Conservation (phyloP, 2,797 vertebrate genomes). For the Pempheris klunzingeri region DNA sequence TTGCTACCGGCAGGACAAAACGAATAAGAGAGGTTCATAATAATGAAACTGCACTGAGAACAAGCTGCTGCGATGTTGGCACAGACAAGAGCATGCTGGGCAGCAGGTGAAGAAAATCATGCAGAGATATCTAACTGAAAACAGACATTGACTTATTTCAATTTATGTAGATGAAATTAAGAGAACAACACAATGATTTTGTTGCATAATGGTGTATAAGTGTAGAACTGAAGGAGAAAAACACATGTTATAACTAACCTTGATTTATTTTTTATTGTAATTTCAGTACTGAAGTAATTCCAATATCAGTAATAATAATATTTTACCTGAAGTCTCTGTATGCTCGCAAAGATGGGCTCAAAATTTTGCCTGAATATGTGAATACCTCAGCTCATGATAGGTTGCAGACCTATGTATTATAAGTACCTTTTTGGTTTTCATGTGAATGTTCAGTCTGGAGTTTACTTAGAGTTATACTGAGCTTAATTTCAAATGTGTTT, state of each 20-base stretch:
- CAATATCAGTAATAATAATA: neutral
- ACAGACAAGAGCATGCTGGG: neutral
- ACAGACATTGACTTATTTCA: neutral
- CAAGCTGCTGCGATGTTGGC: neutral
- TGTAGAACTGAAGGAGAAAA: too few species aligned
- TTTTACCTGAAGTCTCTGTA: neutral
- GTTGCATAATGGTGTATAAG: too few species aligned
- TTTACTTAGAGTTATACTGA: neutral
- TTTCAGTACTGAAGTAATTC: neutral
- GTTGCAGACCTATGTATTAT: neutral
- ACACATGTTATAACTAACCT: too few species aligned
- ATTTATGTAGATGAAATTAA: neutral
- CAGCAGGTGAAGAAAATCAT: conserved; percentile 2
- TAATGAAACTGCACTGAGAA: neutral
- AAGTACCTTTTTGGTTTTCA: neutral
- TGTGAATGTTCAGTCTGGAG: neutral
- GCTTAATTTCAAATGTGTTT: neutral
- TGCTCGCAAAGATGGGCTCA: neutral
- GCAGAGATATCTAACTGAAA: neutral
- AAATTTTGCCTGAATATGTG: neutral
- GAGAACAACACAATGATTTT: too few species aligned
- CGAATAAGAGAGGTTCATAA: neutral
- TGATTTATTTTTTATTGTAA: neutral
- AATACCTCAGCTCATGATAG: neutral
- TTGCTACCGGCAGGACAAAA: neutral